Percentiles rank a stretch among this genome's conserved stretches.
Conservation (phyloP, 2,113 vertebrate species). For the Progne subis region DNA sequence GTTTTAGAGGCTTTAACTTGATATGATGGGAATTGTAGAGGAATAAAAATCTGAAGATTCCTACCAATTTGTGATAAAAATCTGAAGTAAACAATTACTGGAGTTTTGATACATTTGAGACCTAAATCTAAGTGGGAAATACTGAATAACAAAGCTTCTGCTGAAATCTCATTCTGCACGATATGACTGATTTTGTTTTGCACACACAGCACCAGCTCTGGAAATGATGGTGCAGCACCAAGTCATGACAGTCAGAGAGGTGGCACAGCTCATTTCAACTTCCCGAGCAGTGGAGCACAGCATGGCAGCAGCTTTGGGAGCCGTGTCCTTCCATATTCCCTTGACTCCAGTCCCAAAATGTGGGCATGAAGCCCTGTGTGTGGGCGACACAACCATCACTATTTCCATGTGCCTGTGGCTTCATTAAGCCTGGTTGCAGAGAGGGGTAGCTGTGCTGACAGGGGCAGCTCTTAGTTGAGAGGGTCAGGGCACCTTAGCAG, state of each 20-base stretch:
- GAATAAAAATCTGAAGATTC: not conserved
- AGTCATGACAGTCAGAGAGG: accelerated
- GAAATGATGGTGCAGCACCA: not conserved
- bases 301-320: not conserved
- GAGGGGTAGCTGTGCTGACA: not conserved
- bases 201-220: not conserved
- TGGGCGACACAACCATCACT: accelerated
- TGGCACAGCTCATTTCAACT: not conserved
- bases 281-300: accelerated
- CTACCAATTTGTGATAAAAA: not conserved
- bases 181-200: not conserved
- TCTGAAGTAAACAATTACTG: not conserved
- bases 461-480: not conserved
- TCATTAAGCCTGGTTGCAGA: not conserved
- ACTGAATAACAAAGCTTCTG: not conserved
- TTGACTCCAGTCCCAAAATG: not conserved
- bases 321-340: not conserved
- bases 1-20: not conserved
- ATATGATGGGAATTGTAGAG: not conserved
- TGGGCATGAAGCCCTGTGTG: accelerated
- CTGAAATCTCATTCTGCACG: not conserved
- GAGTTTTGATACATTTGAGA: not conserved
- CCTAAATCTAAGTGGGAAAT: not conserved
- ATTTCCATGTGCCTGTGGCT: not conserved
- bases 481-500: not conserved